These are phyloP conservation scores for Crotophaga sulcirostris DNA, from an alignment of 2,113 vertebrate genomes.

Conservation along the genomic window DNA sequence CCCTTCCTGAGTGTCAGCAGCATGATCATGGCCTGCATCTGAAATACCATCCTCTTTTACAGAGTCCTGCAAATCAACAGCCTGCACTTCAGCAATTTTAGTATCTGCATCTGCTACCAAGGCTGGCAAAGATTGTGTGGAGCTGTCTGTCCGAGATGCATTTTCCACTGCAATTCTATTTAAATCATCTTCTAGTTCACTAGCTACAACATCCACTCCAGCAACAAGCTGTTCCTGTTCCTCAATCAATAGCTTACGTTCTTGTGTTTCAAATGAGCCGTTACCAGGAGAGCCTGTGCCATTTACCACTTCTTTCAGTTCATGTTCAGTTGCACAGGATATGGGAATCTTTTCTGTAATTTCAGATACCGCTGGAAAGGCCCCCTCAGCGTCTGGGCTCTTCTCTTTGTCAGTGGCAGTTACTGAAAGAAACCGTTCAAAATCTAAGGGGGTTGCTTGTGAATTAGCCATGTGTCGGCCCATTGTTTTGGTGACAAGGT, in stretches of 20 bases:
- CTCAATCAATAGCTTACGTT: conserved; percentile 61
- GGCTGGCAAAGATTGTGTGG: neutral
- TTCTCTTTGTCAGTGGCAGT: conserved; percentile 48
- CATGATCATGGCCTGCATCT: neutral
- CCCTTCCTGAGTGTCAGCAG: conserved; percentile 39
- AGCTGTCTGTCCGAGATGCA: neutral
- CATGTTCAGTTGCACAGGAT: neutral
- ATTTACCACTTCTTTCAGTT: neutral
- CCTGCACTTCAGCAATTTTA: conserved; percentile 24
- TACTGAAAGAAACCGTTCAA: conserved; percentile 63
- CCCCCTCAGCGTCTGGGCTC: conserved; percentile 39
- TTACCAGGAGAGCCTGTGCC: conserved; percentile 64
- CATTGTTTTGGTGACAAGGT: conserved; percentile 69
- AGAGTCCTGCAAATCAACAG: conserved; percentile 8
- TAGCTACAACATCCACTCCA: neutral
- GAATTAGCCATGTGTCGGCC: conserved; percentile 61
- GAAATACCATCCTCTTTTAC: neutral
- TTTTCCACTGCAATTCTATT: neutral
- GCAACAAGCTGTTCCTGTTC: neutral
- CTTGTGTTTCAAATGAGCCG: conserved; percentile 71
- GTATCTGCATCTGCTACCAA: neutral
- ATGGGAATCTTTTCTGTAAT: neutral
- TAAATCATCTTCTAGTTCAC: neutral
- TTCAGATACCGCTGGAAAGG: conserved; percentile 4
- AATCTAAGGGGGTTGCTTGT: conserved; percentile 55